A percentile compares a stretch with the other conserved stretches of the same genome.
These are phyloP conservation scores for Nebria ingens DNA, from an alignment of 1,140 invertebrate species.

Conservation along the genomic window DNA sequence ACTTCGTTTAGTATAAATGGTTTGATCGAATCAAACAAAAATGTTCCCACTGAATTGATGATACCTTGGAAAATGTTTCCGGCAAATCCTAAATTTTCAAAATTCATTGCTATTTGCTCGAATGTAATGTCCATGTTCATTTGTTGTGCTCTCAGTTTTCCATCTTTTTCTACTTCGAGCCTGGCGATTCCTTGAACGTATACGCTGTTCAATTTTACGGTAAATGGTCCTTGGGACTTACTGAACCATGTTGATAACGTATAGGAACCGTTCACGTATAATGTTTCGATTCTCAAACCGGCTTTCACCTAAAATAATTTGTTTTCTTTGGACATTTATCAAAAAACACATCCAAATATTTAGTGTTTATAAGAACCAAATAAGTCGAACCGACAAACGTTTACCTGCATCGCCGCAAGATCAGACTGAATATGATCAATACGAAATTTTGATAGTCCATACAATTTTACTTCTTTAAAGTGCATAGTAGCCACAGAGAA, in stretches of 20 bases:
- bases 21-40: conserved; percentile 76
- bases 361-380: not conserved
- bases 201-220: conserved; percentile 58
- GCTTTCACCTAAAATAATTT: conserved; percentile 46
- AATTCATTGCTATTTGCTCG: conserved; percentile 65
- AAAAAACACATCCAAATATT: not conserved
- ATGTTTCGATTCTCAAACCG: conserved; percentile 51
- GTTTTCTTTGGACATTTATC: conserved; percentile 9
- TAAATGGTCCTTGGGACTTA: conserved; percentile 61
- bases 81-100: conserved; percentile 67
- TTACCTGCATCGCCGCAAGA: conserved; percentile 54
- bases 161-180: conserved; percentile 57
- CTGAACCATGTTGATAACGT: conserved; percentile 59
- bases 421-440: conserved; percentile 54
- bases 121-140: conserved; percentile 72
- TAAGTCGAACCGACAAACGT: not conserved
- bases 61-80: conserved; percentile 64
- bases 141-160: conserved; percentile 61
- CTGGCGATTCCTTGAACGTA: conserved; percentile 51
- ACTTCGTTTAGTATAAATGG: conserved; percentile 69
- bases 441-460: conserved; percentile 68
- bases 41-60: conserved; percentile 66
- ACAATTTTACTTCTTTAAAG: conserved; percentile 57
- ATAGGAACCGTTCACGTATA: conserved; percentile 66
- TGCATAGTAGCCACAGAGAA: conserved; percentile 58